Evolutionary conservation across 1,140 invertebrate species (phyloP), one percentile per base, ranked within the genome.

Genomic region (Odontomachus brunneus): DNA sequence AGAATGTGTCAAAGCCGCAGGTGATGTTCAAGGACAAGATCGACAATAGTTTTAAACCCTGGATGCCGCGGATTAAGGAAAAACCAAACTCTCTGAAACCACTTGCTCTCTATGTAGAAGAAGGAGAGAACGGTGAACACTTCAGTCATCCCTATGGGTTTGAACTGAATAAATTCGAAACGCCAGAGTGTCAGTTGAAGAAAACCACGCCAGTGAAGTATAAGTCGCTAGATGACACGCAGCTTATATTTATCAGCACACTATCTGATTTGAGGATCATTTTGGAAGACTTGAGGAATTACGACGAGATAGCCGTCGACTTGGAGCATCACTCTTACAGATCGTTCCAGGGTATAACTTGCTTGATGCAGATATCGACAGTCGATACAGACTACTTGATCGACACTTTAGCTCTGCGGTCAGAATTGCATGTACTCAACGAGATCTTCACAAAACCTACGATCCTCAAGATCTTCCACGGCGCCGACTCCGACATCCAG

Each of bases 381-480:
- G 89, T 95, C 49, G 94, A 96, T 26, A 96, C 96, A 19, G 99
- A 99, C 94, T 99, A 97, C 91, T 95, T 99, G 11, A 95, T 99
- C 33, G 99, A 99, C 92, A 96, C 98, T 0, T 92, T 99, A 5
- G 93, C 94, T 1, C 93, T 99, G 11, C 95, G 99, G 63, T 96
- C 97, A 53, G 96, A 99, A 53, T 94, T 99, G 59, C 95, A 97
- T 82, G 90, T 96, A 49, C 93, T 99, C 0, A 99, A 99, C 94
- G 96, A 98, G 90, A 95, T 98, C 14, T 99, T 99, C 84, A 98
- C 99, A 0, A 96, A 99, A 90, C 97, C 98, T 3, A 96, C 95
- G 48, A 97, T 99, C 90, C 89, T 99, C 0, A 99, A 99, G 95
- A 98, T 99, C 2, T 97, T 99, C 88, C 99, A 99, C 92, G 99